These are phyloP conservation scores for Heteractis magnifica DNA, from an alignment of 92 coral and sea anemone genomes.

Conservation along the genomic window DNA sequence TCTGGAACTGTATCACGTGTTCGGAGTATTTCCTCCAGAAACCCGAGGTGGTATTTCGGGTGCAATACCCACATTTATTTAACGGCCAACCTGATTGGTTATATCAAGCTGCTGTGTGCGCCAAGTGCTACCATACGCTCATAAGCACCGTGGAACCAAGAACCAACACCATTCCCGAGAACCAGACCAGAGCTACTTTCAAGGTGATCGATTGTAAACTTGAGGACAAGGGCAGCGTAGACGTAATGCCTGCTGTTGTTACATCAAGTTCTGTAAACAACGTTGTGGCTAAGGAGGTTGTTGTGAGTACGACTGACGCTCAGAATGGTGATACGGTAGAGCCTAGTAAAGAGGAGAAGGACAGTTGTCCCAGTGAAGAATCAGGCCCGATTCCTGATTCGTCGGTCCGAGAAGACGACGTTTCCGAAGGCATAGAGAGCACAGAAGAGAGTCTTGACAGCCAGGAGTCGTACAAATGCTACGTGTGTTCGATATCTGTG, in stretches of 20 bases:
- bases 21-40: constrained; percentile 91
- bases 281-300: constrained; percentile 6
- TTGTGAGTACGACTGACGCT: background rate
- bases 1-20: constrained; percentile 99
- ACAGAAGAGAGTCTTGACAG: constrained; percentile 14
- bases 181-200: constrained; percentile 23
- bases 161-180: constrained; percentile 1
- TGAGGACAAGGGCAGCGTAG: constrained; percentile 13
- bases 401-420: constrained; percentile 7
- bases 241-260: background rate
- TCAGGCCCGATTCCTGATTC: background rate
- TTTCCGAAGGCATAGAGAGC: constrained; percentile 13
- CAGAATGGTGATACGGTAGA: constrained; percentile 7
- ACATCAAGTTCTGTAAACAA: background rate
- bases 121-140: constrained; percentile 48
- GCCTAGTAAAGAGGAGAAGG: background rate
- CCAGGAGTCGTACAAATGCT: constrained; percentile 55
- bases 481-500: constrained; percentile 60
- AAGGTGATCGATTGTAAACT: constrained; percentile 28
- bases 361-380: background rate
- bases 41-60: constrained; percentile 92
- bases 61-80: constrained; percentile 91
- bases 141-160: constrained; percentile 16
- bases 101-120: constrained; percentile 94
- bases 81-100: constrained; percentile 93